Evolutionary conservation across 2,797 vertebrate species (phyloP).

Genomic region (Eulemur mongoz): DNA sequence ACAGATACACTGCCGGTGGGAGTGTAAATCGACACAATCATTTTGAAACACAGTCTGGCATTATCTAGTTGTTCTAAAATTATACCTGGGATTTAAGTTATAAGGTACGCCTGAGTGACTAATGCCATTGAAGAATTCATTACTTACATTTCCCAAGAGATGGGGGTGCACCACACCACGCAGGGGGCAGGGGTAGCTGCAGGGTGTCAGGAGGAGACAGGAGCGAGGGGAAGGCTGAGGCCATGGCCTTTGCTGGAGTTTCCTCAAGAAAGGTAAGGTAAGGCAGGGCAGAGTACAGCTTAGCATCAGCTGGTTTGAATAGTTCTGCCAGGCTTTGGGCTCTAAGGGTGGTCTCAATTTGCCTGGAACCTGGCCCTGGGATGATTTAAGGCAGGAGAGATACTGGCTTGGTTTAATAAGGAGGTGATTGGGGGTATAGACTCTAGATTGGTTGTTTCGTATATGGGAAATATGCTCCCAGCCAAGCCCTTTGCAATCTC

Average conservation of each 20-base stretch:
- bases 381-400: not conserved
- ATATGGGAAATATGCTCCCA: not conserved
- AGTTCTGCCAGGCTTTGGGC: not conserved
- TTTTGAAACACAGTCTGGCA: not conserved
- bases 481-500: not conserved
- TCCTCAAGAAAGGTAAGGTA: not conserved
- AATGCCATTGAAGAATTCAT: not conserved
- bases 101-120: not conserved
- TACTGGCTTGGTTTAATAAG: not conserved
- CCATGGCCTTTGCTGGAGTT: not conserved
- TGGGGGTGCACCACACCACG: fast-evolving
- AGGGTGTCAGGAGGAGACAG: not conserved
- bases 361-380: not conserved
- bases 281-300: not conserved
- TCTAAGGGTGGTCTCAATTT: not conserved
- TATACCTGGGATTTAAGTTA: not conserved
- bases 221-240: not conserved
- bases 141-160: not conserved
- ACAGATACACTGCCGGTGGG: not conserved
- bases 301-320: not conserved
- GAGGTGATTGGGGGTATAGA: not conserved
- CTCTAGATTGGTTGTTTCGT: not conserved
- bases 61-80: not conserved
- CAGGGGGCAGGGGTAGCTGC: not conserved
- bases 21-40: not conserved